Conservation (phyloP, 1,140 invertebrate species). For the Bacillus rossius region DNA sequence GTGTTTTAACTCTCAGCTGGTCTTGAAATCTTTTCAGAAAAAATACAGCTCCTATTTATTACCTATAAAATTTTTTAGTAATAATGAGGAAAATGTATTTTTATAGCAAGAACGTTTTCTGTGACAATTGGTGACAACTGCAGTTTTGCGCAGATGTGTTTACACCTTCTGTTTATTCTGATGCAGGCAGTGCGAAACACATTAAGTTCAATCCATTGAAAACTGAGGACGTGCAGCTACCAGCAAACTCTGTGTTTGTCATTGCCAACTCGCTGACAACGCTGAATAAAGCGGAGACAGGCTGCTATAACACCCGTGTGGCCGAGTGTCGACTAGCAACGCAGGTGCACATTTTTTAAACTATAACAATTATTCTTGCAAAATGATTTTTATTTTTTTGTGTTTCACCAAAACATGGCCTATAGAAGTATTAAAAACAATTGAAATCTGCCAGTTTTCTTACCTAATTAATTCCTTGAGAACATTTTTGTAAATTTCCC, state of each 20-base stretch:
- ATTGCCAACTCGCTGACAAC: constrained; percentile 87
- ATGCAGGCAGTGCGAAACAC: constrained; percentile 71
- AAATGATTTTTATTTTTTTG: too few relatives aligned
- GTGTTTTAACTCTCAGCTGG: too few relatives aligned
- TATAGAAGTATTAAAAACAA: background rate
- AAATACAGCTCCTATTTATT: too few relatives aligned
- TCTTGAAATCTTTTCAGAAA: too few relatives aligned
- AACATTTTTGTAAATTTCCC: too few relatives aligned
- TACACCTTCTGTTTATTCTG: constrained; percentile 2
- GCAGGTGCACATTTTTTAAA: constrained; percentile 59
- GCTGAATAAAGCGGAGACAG: constrained; percentile 90
- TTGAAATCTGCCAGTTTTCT: background rate
- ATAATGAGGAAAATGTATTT: too few relatives aligned
- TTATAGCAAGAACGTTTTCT: too few relatives aligned
- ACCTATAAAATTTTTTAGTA: too few relatives aligned
- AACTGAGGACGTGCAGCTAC: constrained; percentile 71
- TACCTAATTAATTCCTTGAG: too few relatives aligned
- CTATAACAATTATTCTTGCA: too few relatives aligned
- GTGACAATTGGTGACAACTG: too few relatives aligned
- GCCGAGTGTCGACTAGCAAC: constrained; percentile 90
- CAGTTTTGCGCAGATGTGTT: background rate
- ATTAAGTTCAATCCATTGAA: constrained; percentile 92
- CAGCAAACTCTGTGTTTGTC: constrained; percentile 79
- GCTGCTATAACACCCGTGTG: constrained; percentile 88
- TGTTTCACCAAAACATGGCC: background rate